Percentiles rank a stretch among this genome's conserved stretches.
Conservation (phyloP, 64 coral and sea anemone species). For the Pocillopora verrucosa region DNA sequence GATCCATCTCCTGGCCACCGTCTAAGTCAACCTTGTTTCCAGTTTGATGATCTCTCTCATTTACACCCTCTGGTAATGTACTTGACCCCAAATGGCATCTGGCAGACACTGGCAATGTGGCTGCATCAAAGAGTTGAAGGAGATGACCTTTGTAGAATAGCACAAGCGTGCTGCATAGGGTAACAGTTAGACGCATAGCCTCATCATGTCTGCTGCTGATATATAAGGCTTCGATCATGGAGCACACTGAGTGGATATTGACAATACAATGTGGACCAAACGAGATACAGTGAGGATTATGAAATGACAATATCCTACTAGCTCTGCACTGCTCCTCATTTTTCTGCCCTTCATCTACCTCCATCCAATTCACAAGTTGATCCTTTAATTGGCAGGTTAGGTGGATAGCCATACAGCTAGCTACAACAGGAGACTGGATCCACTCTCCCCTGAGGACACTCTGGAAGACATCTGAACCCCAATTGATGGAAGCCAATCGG, state of each 20-base stretch:
- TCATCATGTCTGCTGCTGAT: background rate
- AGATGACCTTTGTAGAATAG: constrained; percentile 8
- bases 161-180: constrained; percentile 18
- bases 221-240: constrained; percentile 53
- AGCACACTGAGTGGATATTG: constrained; percentile 48
- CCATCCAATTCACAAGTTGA: background rate
- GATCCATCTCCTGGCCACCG: background rate
- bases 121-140: background rate
- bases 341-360: background rate
- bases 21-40: no score
- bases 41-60: no score
- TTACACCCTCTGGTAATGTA: no score
- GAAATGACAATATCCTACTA: background rate
- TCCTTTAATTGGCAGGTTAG: constrained; percentile 18
- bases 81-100: constrained; percentile 11
- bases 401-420: constrained; percentile 26
- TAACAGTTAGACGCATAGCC: constrained; percentile 34
- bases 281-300: constrained; percentile 36
- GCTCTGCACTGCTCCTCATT: background rate
- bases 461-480: constrained; percentile 19
- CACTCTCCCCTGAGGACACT: constrained; percentile 15
- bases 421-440: background rate
- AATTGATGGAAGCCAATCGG: constrained; percentile 20
- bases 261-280: background rate
- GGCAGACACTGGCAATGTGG: background rate